These are phyloP conservation scores for Emydura subglobosa DNA, from an alignment of 2,113 vertebrate species.

Conservation along the genomic window DNA sequence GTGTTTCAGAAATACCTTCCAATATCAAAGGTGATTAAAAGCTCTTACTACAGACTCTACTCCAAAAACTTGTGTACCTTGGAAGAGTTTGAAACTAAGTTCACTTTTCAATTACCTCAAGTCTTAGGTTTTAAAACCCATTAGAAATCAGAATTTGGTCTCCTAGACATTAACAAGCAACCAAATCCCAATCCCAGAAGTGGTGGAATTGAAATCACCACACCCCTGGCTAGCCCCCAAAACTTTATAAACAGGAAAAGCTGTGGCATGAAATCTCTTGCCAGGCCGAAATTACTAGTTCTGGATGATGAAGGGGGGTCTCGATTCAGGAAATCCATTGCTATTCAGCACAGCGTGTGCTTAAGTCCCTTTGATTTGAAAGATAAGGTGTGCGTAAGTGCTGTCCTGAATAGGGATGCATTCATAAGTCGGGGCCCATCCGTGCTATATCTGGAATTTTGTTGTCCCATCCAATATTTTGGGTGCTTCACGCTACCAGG, in stretches of 20 bases:
- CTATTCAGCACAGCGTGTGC: background rate
- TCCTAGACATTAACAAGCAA: background rate
- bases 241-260: background rate
- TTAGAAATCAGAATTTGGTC: background rate
- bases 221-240: rapidly evolving
- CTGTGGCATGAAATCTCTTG: rapidly evolving
- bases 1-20: constrained; percentile 26
- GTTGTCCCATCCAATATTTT: background rate
- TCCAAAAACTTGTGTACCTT: background rate
- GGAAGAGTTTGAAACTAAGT: background rate
- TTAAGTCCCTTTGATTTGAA: background rate
- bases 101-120: background rate
- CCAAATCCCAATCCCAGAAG: background rate
- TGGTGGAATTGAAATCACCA: background rate
- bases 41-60: background rate
- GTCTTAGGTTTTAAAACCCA: background rate
- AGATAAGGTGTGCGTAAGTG: background rate
- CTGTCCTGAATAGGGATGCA: background rate
- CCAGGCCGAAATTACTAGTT: rapidly evolving
- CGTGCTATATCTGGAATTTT: background rate
- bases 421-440: background rate
- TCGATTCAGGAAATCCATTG: background rate
- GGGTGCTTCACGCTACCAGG: rapidly evolving
- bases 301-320: background rate
- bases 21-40: constrained; percentile 7